A percentile compares a stretch with the other conserved stretches of the same genome.
Conservation (phyloP, 2,888 invertebrate species). For the Eutolmus rufibarbis region DNA sequence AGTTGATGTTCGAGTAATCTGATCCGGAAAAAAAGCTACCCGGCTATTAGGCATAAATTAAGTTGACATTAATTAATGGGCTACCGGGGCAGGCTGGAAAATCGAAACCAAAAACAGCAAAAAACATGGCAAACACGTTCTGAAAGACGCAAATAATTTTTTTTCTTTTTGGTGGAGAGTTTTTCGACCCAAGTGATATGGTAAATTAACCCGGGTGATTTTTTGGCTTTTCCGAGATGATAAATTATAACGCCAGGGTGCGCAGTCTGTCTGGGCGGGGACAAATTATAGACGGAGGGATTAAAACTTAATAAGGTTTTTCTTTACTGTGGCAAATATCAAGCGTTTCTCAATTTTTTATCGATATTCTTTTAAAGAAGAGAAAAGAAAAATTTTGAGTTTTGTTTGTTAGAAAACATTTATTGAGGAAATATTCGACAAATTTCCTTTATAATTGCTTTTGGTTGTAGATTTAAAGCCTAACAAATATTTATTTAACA, state of each 20-base stretch:
- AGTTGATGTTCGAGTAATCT: not conserved
- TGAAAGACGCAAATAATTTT: not conserved
- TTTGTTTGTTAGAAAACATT: too few species aligned
- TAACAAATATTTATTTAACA: too few species aligned
- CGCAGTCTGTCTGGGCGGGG: not conserved
- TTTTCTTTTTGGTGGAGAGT: not conserved
- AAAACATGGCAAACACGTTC: not conserved
- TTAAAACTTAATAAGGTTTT: not conserved
- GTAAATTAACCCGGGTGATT: not conserved
- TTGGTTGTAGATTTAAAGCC: too few species aligned
- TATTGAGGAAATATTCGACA: too few species aligned
- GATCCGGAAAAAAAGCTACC: not conserved
- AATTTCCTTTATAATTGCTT: too few species aligned
- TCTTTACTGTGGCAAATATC: not conserved
- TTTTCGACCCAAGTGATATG: not conserved
- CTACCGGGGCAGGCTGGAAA: not conserved
- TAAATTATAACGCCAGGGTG: not conserved
- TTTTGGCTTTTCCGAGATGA: not conserved
- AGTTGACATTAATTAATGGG: constrained; percentile 32
- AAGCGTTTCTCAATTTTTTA: not conserved
- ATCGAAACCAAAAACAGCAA: not conserved
- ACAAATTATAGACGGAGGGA: not conserved
- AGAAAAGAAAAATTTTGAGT: too few species aligned
- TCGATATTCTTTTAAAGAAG: not conserved
- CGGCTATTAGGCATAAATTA: constrained; percentile 22